Evolutionary conservation across 1,140 invertebrate species (phyloP).

Genomic region (Drosophila oshimai): DNA sequence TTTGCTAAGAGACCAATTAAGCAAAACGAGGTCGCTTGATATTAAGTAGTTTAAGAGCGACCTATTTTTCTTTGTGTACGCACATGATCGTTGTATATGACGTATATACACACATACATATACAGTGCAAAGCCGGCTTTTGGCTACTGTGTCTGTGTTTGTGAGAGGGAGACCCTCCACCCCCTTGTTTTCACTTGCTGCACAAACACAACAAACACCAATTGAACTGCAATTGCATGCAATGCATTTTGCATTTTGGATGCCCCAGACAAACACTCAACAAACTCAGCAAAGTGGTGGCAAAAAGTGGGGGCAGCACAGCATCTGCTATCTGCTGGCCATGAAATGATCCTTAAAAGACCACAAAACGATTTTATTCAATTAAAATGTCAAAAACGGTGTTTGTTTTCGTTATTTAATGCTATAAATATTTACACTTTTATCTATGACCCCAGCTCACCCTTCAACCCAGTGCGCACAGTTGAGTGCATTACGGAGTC

Average conservation of each 20-base stretch:
- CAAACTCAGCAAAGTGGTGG: conserved; percentile 25
- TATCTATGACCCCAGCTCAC: conserved; percentile 16
- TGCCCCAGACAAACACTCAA: conserved; percentile 50
- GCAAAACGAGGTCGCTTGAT: conserved; percentile 4
- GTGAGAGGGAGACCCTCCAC: not conserved
- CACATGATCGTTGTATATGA: not conserved
- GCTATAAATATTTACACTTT: conserved; percentile 75
- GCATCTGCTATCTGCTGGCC: conserved; percentile 63
- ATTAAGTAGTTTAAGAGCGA: conserved; percentile 19
- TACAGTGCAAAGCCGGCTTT: not conserved
- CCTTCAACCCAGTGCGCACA: not conserved
- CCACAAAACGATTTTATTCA: conserved; percentile 81
- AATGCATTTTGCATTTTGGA: conserved; percentile 54
- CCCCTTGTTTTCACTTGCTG: conserved; percentile 44
- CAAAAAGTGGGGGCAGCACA: too few species aligned
- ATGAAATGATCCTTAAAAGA: conserved; percentile 80
- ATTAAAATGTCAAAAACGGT: conserved; percentile 79
- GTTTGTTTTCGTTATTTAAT: conserved; percentile 78
- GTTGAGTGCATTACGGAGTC: conserved; percentile 13
- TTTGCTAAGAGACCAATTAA: conserved; percentile 9
- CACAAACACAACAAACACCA: conserved; percentile 57
- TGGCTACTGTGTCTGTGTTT: conserved; percentile 13
- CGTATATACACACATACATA: not conserved
- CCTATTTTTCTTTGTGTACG: conserved; percentile 28
- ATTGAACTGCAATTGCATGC: conserved; percentile 53